Percentiles rank a stretch among this genome's conserved stretches.
phyloP scores from a whole-genome alignment of 2,797 vertebrate genomes.

The Semaprochilodus insignis region DNA sequence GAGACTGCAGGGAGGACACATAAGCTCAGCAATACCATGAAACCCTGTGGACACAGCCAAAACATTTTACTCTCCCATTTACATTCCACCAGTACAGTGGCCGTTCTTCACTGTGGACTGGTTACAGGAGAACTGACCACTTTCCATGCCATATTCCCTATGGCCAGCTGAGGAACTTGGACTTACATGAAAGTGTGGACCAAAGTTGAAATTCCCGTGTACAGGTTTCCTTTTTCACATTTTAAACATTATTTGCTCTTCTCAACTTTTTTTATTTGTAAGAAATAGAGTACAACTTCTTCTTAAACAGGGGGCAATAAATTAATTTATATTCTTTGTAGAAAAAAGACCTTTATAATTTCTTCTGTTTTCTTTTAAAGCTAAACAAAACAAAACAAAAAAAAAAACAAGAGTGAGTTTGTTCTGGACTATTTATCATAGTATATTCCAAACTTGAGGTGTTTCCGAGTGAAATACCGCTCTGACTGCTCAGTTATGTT shows the following conservation, averaged over 20 bases:
- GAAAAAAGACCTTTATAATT: constrained; percentile 65
- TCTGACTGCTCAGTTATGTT: constrained; percentile 59
- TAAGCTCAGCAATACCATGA: constrained; percentile 11
- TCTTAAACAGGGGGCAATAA: constrained; percentile 77
- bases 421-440: constrained; percentile 73
- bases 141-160: not conserved
- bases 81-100: constrained; percentile 38
- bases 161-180: not conserved
- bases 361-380: constrained; percentile 59
- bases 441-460: constrained; percentile 67
- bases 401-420: constrained; percentile 68
- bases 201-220: constrained; percentile 59
- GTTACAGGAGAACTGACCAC: not conserved
- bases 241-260: constrained; percentile 66
- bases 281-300: constrained; percentile 78
- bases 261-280: constrained; percentile 60
- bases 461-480: constrained; percentile 67
- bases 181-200: constrained; percentile 38
- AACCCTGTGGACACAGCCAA: not conserved
- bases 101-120: not conserved
- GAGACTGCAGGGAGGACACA: constrained; percentile 16
- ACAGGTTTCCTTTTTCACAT: constrained; percentile 64
- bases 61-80: not conserved
- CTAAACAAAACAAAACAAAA: constrained; percentile 63
- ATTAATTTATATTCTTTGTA: constrained; percentile 83